phyloP scores from a whole-genome alignment of 2,797 vertebrate genomes.

The Yasuhikotakia modesta region DNA sequence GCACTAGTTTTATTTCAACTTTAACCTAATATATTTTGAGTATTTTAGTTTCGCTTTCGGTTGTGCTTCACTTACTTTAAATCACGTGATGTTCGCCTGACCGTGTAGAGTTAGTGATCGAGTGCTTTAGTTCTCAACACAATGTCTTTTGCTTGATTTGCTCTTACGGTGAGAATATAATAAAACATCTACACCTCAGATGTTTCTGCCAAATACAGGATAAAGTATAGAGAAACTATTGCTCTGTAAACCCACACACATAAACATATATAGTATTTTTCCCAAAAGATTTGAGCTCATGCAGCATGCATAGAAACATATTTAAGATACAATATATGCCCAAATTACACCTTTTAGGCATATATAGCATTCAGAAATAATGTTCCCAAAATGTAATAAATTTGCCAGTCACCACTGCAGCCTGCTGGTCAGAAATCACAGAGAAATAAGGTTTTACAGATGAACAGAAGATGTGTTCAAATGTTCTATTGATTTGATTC shows the following conservation, averaged over 20 bases:
- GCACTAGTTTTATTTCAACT: background rate
- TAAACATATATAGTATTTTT: too few species aligned
- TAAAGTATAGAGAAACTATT: background rate
- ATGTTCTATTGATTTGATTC: background rate
- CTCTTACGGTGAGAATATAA: background rate
- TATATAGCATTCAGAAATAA: too few species aligned
- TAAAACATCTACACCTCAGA: background rate
- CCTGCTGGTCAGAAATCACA: background rate
- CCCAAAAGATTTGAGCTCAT: too few species aligned
- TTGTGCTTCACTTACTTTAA: constrained; percentile 54
- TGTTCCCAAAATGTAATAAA: too few species aligned
- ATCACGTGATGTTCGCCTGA: constrained; percentile 55
- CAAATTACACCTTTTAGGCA: too few species aligned
- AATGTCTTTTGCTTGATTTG: background rate
- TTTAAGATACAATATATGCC: too few species aligned
- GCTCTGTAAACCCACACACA: too few species aligned
- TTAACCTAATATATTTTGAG: background rate
- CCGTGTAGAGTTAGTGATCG: background rate
- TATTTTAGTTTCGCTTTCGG: constrained; percentile 40
- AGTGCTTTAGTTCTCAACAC: background rate
- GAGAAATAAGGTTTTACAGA: background rate
- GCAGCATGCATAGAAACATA: too few species aligned
- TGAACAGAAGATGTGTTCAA: background rate
- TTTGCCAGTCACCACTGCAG: too few species aligned
- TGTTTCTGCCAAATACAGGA: background rate